Evolutionary conservation across 2,113 vertebrate species (phyloP).

Genomic region (Pyrgilauda ruficollis): DNA sequence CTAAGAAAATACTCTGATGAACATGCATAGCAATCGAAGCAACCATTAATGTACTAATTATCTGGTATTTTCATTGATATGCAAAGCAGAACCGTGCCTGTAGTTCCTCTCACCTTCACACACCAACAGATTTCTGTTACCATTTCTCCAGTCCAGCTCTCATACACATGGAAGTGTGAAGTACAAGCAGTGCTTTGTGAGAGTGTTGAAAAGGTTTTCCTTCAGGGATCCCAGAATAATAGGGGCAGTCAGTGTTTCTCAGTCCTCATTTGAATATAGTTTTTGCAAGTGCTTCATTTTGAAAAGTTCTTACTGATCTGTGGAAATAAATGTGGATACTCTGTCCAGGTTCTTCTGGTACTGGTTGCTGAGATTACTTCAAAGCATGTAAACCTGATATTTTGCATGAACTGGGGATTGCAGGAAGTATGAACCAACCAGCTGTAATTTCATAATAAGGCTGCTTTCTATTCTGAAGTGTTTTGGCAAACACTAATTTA

Average conservation of each 20-base stretch:
- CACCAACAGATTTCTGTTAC: background rate
- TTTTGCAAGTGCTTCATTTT: background rate
- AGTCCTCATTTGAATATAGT: background rate
- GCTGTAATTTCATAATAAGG: background rate
- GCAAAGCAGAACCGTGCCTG: background rate
- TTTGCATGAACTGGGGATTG: background rate
- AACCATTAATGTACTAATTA: background rate
- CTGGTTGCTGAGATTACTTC: background rate
- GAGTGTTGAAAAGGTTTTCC: background rate
- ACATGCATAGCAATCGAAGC: background rate
- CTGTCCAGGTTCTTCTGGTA: background rate
- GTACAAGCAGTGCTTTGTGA: background rate
- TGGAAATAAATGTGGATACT: fast-evolving
- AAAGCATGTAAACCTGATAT: background rate
- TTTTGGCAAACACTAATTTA: constrained; percentile 22
- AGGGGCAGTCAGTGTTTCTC: background rate
- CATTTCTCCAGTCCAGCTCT: background rate
- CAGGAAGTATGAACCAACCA: background rate
- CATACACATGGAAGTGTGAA: background rate
- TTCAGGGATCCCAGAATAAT: background rate
- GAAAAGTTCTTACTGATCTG: background rate
- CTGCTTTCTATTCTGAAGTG: background rate
- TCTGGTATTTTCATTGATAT: background rate
- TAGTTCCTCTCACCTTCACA: background rate
- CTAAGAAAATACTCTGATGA: background rate